These are phyloP conservation scores for Rhingia campestris DNA, from an alignment of 2,888 invertebrate genomes.

Conservation along the genomic window DNA sequence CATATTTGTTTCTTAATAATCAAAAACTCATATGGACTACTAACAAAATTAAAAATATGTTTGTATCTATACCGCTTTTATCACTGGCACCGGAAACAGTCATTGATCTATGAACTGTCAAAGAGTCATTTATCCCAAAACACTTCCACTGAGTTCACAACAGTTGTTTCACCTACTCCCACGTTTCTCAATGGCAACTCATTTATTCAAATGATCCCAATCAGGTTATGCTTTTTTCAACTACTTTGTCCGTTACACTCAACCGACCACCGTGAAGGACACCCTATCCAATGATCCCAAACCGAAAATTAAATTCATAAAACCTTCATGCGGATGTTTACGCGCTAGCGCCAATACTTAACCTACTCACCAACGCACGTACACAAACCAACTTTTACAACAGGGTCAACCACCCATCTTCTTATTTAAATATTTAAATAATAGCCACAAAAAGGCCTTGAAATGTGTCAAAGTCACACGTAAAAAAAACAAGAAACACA, in stretches of 20 bases:
- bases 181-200: constrained; percentile 2
- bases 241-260: constrained; percentile 29
- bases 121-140: too few relatives aligned
- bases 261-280: constrained; percentile 33
- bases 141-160: too few relatives aligned
- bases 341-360: constrained; percentile 1
- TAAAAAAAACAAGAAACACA: constrained; percentile 7
- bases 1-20: too few relatives aligned
- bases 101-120: too few relatives aligned
- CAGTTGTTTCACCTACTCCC: constrained; percentile 3
- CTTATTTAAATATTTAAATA: constrained; percentile 9
- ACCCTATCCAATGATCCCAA: background rate
- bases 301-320: constrained; percentile 36
- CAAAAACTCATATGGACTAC: too few relatives aligned
- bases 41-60: too few relatives aligned
- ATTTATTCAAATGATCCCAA: background rate
- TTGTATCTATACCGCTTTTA: too few relatives aligned
- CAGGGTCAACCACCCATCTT: constrained; percentile 36
- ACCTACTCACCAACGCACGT: background rate
- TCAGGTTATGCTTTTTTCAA: constrained; percentile 11
- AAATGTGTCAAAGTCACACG: constrained; percentile 65
- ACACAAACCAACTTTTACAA: constrained; percentile 8
- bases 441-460: constrained; percentile 46
- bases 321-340: constrained; percentile 21
- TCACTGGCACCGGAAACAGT: too few relatives aligned